Base-by-base conservation (phyloP, 1,140 invertebrate species). In the Procambarus clarkii region DNA sequence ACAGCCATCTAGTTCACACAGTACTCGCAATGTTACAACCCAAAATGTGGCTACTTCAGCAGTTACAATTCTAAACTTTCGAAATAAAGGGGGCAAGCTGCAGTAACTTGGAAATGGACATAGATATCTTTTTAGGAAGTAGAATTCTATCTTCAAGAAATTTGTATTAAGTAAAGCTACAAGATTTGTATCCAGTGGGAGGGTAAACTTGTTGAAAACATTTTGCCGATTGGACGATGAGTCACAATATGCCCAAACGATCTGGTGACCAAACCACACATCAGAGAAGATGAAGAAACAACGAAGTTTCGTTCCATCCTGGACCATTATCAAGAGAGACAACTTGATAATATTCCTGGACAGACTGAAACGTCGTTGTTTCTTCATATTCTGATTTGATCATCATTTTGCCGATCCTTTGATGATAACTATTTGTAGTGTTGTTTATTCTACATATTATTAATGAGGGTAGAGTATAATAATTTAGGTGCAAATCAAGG, bases 1-100 rank as follows among this genome's bases (percentile, higher is more conserved):
- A 46, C 88, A 86, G 69, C 18, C 89, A 7, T 88, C 69, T 34
- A 74, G 69, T 34, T 74, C 69, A 74, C 24, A 34, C 24, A 74
- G 69, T 74, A 69, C 15, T 69, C 64, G 4, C 21, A 69, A 5
- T n/a, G 8, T 0, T 34, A 3, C 24, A 7, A 48, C 77, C 3
- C 45, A 46, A 15, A 79, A 50, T 46, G 46, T 21, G 46, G 77
- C 45, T 21, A 18, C 77, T 8, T 3, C 77, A 48, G 77, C 77
- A 79, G 77, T 50, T 8, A 79, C 77, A 8, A 21, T 45, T 34
- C 11, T 48, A 21, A 79, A 48, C 45, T 48, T 79, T 54, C 18
- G 77, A 48, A 79, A 48, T 48, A 46, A 15, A 48, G 48, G 45
- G 9, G 13, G 48, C 15, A 15, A 54, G 44, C 48, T 15, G 13